Evolutionary conservation across 2,888 invertebrate species (phyloP), one percentile per base, ranked within the genome.

Genomic region (Galerucella nymphaeae): DNA sequence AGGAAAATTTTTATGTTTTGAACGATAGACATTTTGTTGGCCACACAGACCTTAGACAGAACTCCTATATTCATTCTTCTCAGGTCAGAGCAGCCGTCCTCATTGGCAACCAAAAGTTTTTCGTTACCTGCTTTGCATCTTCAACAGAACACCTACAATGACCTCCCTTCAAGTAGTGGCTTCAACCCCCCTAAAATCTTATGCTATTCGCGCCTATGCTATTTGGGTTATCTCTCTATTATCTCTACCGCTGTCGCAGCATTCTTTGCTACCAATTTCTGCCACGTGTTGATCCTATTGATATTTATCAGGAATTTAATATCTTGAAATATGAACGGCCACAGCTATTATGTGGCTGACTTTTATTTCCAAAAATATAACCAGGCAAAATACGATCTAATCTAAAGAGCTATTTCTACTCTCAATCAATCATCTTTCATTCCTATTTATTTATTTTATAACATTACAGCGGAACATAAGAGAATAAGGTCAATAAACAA

Each of bases 401-500:
- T 69, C 62, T 63, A 69, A 59, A 69, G 62, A 69, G 63, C 69
- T 53, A 69, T 69, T 69, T 69, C 55, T 62, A 18, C 48, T 62
- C 61, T 63, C 66, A 74, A 73, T 73, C 69, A 73, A 71, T 71
- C 71, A 66, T 62, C 42, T 63, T 59, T 66, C 67, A 59, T 69
- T 65, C 50, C 70, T 66, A 58, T 70, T 75, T 73, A 67, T 73
- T 70, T 67, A 62, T 58, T 67, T 70, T 71, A 66, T 66, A 65
- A 65, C 16, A 62, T 59, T 66, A 57, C 18, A 58, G 53, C 23
- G 18, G 67, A 70, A 62, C 55, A 57, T 61, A 72, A 72, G 58
- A 61, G 67, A 69, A 42, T 38, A 30, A 64, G 72, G 59, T 71
- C 71, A 72, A 72, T 67, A 65, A 72, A 75, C 66, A 75, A 70